Percentiles rank a stretch among this genome's conserved stretches.
Evolutionary conservation across 2,113 vertebrate genomes (phyloP).

Genomic region (Leptosomus discolor): DNA sequence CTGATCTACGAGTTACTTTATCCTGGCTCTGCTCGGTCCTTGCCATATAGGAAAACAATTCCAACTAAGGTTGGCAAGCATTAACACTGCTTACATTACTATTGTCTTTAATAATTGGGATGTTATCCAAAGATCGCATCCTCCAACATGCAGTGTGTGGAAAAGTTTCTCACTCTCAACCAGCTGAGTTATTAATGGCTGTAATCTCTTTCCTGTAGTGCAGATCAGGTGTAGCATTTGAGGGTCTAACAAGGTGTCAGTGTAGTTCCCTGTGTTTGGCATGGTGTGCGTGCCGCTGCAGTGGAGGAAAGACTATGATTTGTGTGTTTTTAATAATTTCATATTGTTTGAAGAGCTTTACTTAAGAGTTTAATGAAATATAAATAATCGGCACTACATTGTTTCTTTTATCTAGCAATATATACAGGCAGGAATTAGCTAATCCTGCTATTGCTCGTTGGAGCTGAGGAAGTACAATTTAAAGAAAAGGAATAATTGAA

Average conservation of each 20-base stretch:
- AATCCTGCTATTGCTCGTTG: background rate
- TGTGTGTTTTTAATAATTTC: background rate
- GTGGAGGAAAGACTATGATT: background rate
- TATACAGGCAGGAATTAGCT: background rate
- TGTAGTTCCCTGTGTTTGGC: background rate
- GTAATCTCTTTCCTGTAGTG: background rate
- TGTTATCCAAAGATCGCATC: background rate
- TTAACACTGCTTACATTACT: background rate
- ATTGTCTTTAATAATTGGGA: background rate
- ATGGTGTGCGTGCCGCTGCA: accelerated
- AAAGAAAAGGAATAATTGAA: background rate
- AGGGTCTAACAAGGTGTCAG: background rate
- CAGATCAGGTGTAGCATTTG: background rate
- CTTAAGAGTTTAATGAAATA: background rate
- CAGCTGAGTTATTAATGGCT: background rate
- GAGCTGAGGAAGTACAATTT: background rate
- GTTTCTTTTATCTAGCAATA: background rate
- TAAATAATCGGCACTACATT: background rate
- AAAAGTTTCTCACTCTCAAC: background rate
- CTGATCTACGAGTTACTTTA: background rate
- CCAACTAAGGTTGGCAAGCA: background rate
- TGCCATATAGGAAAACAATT: background rate
- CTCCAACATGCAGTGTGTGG: background rate
- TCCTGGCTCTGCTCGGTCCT: background rate
- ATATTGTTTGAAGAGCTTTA: background rate